Evolutionary conservation across 2,113 vertebrate species (phyloP).

Genomic region (Otocyon megalotis): DNA sequence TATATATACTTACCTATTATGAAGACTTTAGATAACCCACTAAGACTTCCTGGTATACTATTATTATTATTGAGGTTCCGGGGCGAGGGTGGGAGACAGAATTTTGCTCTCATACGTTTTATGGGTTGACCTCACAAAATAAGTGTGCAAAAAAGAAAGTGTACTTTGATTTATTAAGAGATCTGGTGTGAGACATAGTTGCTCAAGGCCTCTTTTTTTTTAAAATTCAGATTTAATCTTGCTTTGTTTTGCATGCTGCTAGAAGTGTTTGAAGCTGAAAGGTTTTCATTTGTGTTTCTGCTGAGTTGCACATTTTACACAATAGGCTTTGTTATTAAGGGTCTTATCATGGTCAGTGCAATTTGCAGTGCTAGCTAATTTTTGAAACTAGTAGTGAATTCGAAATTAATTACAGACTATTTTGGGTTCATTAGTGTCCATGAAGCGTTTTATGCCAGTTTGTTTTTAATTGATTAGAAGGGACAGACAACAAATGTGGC

Average conservation of each 20-base stretch:
- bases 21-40: background rate
- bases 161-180: constrained; percentile 44
- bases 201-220: background rate
- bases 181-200: background rate
- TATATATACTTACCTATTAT: background rate
- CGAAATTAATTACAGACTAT: constrained; percentile 81
- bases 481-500: constrained; percentile 37
- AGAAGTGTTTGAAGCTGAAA: constrained; percentile 43
- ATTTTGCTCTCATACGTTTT: background rate
- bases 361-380: constrained; percentile 83
- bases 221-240: background rate
- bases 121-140: background rate
- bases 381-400: constrained; percentile 76
- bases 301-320: constrained; percentile 75
- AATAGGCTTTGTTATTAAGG: constrained; percentile 75
- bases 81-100: background rate
- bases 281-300: constrained; percentile 78
- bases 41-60: background rate
- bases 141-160: background rate
- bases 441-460: constrained; percentile 66
- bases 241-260: constrained; percentile 24
- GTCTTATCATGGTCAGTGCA: constrained; percentile 71
- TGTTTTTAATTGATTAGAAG: constrained; percentile 76
- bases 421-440: constrained; percentile 71
- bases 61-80: background rate